These are phyloP conservation scores for Moxostoma hubbsi DNA, from an alignment of 2,797 vertebrate genomes.

Conservation along the genomic window DNA sequence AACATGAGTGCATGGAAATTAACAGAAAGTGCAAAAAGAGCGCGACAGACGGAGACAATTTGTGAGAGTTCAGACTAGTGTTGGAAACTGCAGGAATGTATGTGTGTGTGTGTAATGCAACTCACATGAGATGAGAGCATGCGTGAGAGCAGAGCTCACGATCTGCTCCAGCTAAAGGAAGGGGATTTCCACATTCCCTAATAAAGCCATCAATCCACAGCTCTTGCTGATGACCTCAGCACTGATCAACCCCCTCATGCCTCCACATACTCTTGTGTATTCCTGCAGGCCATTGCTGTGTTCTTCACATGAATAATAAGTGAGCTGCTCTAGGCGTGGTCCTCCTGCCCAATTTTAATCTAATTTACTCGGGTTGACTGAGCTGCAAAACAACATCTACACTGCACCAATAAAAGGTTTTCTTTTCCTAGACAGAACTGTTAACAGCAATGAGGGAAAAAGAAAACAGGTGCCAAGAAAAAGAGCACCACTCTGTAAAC, in stretches of 20 bases:
- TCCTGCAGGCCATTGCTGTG: slow-evolving; percentile 19
- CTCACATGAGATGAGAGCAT: slow-evolving; percentile 45
- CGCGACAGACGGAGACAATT: not conserved
- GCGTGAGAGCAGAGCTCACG: slow-evolving; percentile 47
- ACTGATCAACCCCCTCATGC: slow-evolving; percentile 46
- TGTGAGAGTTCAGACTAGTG: slow-evolving; percentile 3
- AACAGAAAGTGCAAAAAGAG: slow-evolving; percentile 7
- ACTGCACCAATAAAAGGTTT: slow-evolving; percentile 16
- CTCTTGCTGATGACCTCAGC: slow-evolving; percentile 48
- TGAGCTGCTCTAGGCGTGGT: not conserved
- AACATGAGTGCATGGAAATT: slow-evolving; percentile 2
- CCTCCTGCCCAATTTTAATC: slow-evolving; percentile 27
- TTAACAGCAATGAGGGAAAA: slow-evolving; percentile 1
- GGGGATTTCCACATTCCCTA: slow-evolving; percentile 61
- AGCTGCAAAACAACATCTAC: slow-evolving; percentile 38
- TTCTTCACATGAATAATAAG: slow-evolving; percentile 45
- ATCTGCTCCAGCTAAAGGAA: slow-evolving; percentile 47
- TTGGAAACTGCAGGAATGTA: slow-evolving; percentile 28
- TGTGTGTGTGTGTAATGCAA: slow-evolving; percentile 47
- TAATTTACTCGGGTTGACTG: slow-evolving; percentile 47
- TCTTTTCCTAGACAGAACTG: slow-evolving; percentile 31
- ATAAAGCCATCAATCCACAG: slow-evolving; percentile 53
- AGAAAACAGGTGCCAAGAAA: not conserved
- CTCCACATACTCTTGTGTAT: not conserved
- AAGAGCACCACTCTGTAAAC: slow-evolving; percentile 10